phyloP scores from a whole-genome alignment of 2,888 invertebrate genomes.

The Microchrysa polita region DNA sequence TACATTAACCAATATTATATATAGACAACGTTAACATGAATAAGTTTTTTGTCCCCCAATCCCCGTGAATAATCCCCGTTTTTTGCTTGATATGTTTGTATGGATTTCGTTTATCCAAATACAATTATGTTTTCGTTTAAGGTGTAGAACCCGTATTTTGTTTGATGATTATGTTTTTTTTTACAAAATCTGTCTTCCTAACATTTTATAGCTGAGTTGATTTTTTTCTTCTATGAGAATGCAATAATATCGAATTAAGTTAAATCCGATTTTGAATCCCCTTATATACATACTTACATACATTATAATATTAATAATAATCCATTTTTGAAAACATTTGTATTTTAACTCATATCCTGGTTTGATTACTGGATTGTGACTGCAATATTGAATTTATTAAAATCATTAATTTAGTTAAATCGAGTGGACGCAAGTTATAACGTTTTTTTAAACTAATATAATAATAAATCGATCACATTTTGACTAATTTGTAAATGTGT shows the following conservation, averaged over 20 bases:
- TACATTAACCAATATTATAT: conserved; percentile 14
- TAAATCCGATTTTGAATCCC: conserved; percentile 1
- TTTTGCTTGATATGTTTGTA: conserved; percentile 42
- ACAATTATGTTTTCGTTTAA: conserved; percentile 21
- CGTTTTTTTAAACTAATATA: neutral
- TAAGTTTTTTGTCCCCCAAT: neutral
- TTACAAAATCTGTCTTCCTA: conserved; percentile 8
- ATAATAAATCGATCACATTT: conserved; percentile 23
- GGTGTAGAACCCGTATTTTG: neutral
- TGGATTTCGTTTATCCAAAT: neutral
- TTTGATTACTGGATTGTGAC: conserved; percentile 41
- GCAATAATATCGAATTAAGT: conserved; percentile 21
- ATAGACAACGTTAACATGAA: conserved; percentile 25
- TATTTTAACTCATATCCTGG: conserved; percentile 20
- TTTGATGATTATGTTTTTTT: neutral
- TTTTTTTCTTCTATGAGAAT: conserved; percentile 35
- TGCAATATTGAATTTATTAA: conserved; percentile 28
- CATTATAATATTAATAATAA: neutral
- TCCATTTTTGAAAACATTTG: neutral
- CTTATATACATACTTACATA: conserved; percentile 4
- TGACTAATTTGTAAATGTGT: conserved; percentile 15
- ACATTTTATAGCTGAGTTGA: conserved; percentile 39
- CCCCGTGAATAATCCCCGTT: conserved; percentile 1
- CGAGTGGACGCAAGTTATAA: conserved; percentile 5
- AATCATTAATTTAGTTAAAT: conserved; percentile 23